Percentiles rank a stretch among this genome's conserved stretches.
phyloP scores from a whole-genome alignment of 2,113 vertebrate genomes.

The Chloroceryle aenea region DNA sequence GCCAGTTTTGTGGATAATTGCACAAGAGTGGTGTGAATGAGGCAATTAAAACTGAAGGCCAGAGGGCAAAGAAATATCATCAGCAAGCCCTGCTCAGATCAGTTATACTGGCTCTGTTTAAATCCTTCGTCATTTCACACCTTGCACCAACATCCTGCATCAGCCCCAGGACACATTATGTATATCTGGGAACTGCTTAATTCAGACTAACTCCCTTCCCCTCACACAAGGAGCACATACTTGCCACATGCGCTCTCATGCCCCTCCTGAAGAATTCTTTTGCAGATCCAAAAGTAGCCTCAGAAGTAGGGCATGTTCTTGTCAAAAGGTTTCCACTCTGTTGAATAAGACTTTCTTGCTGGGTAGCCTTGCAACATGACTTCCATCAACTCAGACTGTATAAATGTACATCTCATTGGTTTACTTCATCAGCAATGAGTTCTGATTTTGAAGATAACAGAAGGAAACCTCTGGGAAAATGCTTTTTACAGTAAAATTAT shows the following conservation, averaged over 20 bases:
- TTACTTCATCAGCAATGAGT: neutral
- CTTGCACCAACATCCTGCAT: neutral
- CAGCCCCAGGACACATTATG: neutral
- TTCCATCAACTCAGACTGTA: neutral
- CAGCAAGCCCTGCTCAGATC: neutral
- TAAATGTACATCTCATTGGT: neutral
- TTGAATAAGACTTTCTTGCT: neutral
- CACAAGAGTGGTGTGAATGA: neutral
- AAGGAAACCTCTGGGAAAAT: neutral
- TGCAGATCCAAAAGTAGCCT: neutral
- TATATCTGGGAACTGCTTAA: neutral
- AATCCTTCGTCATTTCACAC: constrained; percentile 1
- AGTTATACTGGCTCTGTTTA: neutral
- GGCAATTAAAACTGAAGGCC: constrained; percentile 10
- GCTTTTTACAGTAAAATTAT: neutral
- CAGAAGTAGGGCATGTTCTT: neutral
- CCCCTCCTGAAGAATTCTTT: neutral
- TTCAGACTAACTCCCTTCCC: neutral
- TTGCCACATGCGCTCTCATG: rapidly evolving
- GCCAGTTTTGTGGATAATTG: neutral
- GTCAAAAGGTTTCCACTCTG: neutral
- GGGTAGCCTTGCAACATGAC: neutral
- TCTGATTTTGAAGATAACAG: neutral
- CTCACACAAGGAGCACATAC: neutral
- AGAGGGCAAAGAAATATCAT: neutral